phyloP scores from a whole-genome alignment of 2,888 invertebrate genomes.

The Dione juno region DNA sequence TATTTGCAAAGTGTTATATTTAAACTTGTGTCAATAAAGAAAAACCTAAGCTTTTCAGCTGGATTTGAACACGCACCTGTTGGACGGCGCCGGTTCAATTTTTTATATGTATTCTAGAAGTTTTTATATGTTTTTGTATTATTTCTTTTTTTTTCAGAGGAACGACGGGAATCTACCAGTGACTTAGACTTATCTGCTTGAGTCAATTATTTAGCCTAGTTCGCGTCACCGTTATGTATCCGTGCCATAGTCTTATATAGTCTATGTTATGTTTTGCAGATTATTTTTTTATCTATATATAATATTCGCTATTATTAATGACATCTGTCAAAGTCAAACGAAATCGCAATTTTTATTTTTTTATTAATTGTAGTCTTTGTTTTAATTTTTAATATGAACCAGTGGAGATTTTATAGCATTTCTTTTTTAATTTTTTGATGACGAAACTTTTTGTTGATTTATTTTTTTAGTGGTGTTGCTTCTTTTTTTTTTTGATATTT shows the following conservation, averaged over 20 bases:
- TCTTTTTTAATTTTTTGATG: not conserved
- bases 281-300: conserved; percentile 14
- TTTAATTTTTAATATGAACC: not conserved
- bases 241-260: conserved; percentile 40
- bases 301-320: not conserved
- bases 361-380: not conserved
- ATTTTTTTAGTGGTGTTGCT: conserved; percentile 3
- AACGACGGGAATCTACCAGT: conserved; percentile 30
- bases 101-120: no score
- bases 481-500: not conserved
- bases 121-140: no score
- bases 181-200: conserved; percentile 29
- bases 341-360: conserved; percentile 7
- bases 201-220: conserved; percentile 44
- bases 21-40: no score
- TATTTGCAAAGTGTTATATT: no score
- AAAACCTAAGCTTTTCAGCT: no score
- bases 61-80: no score
- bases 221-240: conserved; percentile 25
- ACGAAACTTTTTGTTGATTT: conserved; percentile 1
- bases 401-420: not conserved
- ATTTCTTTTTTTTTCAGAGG: conserved; percentile 35
- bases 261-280: conserved; percentile 5
- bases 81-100: no score
- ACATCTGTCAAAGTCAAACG: not conserved